Conservation (phyloP, 2,888 invertebrate species). For the Protophormia terraenovae region DNA sequence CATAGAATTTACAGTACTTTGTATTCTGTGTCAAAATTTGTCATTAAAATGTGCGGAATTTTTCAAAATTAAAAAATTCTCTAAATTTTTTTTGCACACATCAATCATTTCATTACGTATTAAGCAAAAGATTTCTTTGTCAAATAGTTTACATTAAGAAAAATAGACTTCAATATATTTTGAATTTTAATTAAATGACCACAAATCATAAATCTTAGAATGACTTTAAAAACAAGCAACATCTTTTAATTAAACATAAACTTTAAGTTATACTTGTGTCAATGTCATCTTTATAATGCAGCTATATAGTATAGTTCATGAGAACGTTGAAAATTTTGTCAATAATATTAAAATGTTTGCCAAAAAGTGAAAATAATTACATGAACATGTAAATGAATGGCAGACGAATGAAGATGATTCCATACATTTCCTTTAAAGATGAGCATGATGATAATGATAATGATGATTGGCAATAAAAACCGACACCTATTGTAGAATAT, state of each 20-base stretch:
- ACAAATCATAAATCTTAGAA: background rate
- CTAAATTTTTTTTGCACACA: too few relatives aligned
- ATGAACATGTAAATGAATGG: background rate
- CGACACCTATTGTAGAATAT: slow-evolving; percentile 49
- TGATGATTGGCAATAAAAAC: slow-evolving; percentile 52
- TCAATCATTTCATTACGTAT: background rate
- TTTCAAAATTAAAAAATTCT: too few relatives aligned
- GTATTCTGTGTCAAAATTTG: too few relatives aligned
- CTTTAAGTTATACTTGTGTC: background rate
- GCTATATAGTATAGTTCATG: background rate
- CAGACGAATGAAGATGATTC: background rate
- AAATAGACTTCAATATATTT: background rate
- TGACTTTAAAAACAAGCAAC: background rate
- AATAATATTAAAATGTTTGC: slow-evolving; percentile 54
- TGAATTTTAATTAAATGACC: background rate
- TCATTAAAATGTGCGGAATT: too few relatives aligned
- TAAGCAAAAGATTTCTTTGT: too few relatives aligned
- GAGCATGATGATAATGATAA: slow-evolving; percentile 2
- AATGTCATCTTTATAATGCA: slow-evolving; percentile 1
- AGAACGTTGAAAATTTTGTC: background rate
- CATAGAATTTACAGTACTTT: too few relatives aligned
- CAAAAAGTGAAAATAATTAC: slow-evolving; percentile 34
- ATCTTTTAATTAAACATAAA: slow-evolving; percentile 31
- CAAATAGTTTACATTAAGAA: background rate
- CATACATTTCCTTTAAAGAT: slow-evolving; percentile 14